Evolutionary conservation across 2,888 invertebrate genomes (phyloP).

Genomic region (Cheilosia variabilis): DNA sequence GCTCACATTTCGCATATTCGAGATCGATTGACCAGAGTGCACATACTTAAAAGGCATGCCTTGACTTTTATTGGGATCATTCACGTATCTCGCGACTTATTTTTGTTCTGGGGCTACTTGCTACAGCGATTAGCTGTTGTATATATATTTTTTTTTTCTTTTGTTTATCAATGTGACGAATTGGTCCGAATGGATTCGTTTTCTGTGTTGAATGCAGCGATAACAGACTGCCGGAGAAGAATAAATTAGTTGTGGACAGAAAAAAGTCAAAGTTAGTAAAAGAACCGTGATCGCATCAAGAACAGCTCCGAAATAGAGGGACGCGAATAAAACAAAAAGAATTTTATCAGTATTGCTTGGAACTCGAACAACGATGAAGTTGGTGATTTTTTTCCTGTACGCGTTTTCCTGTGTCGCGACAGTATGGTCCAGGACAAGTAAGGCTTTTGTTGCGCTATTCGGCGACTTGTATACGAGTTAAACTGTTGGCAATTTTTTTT

Average conservation of each 20-base stretch:
- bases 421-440: conserved; percentile 68
- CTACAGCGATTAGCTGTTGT: conserved; percentile 31
- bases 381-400: conserved; percentile 74
- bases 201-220: conserved; percentile 61
- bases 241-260: conserved; percentile 64
- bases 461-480: not conserved
- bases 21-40: conserved; percentile 38
- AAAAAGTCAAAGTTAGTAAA: conserved; percentile 68
- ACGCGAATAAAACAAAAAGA: not conserved
- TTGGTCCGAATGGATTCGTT: conserved; percentile 49
- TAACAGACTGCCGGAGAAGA: conserved; percentile 55
- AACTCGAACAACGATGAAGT: conserved; percentile 54
- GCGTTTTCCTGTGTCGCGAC: conserved; percentile 66
- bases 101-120: conserved; percentile 26
- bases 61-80: conserved; percentile 54
- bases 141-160: conserved; percentile 23
- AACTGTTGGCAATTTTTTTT: conserved; percentile 10
- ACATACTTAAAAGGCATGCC: conserved; percentile 30
- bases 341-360: conserved; percentile 48
- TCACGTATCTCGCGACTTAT: conserved; percentile 51
- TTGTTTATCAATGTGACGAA: conserved; percentile 64
- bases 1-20: conserved; percentile 12
- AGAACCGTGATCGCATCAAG: conserved; percentile 60
- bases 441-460: conserved; percentile 56
- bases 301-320: conserved; percentile 36